Percentiles rank a stretch among this genome's conserved stretches.
phyloP scores from a whole-genome alignment of 1,140 invertebrate species.

The Rhopalosiphum padi region DNA sequence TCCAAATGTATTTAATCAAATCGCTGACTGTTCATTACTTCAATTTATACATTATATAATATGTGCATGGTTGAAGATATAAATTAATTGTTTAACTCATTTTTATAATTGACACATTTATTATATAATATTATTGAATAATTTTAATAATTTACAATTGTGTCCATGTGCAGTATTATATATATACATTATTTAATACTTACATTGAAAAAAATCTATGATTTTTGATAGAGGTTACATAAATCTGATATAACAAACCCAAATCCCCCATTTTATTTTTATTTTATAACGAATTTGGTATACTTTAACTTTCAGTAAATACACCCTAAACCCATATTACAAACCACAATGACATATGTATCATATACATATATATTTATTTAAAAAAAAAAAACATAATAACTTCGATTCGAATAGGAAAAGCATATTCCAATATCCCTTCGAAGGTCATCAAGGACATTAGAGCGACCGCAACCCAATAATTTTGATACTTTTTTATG shows the following conservation, averaged over 20 bases:
- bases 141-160: too few species aligned
- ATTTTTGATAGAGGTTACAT: background rate
- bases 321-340: conserved; percentile 21
- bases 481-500: conserved; percentile 51
- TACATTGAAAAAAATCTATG: background rate
- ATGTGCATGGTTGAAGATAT: background rate
- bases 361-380: background rate
- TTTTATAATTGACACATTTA: background rate
- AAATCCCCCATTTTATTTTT: background rate
- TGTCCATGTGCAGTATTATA: background rate
- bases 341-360: conserved; percentile 28
- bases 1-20: background rate
- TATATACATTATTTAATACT: background rate
- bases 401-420: conserved; percentile 32
- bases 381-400: conserved; percentile 24
- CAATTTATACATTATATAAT: background rate
- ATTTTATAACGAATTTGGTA: background rate
- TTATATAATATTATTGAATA: too few species aligned
- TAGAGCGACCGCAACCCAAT: conserved; percentile 54
- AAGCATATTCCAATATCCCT: conserved; percentile 37
- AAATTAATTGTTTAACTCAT: background rate
- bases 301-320: background rate
- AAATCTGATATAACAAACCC: background rate
- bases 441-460: conserved; percentile 56
- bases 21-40: background rate